phyloP scores from a whole-genome alignment of 2,113 vertebrate species.

The Macrotus californicus region DNA sequence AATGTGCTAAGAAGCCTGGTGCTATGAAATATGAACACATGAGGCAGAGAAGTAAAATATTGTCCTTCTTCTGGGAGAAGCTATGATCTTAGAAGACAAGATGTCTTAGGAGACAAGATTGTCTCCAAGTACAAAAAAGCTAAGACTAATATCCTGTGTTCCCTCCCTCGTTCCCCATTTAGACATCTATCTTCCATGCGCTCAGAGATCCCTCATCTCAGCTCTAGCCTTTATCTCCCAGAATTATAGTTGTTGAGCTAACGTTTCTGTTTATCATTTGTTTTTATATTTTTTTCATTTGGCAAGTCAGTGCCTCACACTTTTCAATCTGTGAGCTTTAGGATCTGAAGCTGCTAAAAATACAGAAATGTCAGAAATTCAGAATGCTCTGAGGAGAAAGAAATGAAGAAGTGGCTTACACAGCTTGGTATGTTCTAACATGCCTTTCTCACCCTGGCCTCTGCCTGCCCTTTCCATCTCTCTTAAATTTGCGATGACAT shows the following conservation, averaged over 20 bases:
- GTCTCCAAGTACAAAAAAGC: not conserved
- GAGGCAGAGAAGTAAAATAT: not conserved
- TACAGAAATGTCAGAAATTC: conserved; percentile 12
- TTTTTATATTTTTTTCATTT: not conserved
- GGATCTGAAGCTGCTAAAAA: conserved; percentile 14
- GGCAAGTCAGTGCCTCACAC: not conserved
- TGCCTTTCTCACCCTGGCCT: not conserved
- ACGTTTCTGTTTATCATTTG: conserved; percentile 2
- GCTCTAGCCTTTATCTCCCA: not conserved
- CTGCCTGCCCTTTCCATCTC: not conserved
- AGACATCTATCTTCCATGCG: accelerated
- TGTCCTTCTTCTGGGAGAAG: not conserved
- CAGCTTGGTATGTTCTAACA: not conserved
- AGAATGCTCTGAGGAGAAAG: not conserved
- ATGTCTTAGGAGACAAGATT: not conserved
- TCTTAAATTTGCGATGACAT: conserved; percentile 39
- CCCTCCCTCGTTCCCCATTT: accelerated
- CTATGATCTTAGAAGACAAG: not conserved
- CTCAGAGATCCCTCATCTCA: not conserved
- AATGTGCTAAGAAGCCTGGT: not conserved
- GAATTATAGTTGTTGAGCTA: not conserved
- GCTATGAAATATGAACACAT: not conserved
- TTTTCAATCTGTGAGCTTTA: not conserved
- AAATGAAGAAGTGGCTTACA: not conserved
- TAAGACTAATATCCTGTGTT: not conserved